phyloP scores from a whole-genome alignment of 2,888 invertebrate species.

The Drosophila kuntzei region DNA sequence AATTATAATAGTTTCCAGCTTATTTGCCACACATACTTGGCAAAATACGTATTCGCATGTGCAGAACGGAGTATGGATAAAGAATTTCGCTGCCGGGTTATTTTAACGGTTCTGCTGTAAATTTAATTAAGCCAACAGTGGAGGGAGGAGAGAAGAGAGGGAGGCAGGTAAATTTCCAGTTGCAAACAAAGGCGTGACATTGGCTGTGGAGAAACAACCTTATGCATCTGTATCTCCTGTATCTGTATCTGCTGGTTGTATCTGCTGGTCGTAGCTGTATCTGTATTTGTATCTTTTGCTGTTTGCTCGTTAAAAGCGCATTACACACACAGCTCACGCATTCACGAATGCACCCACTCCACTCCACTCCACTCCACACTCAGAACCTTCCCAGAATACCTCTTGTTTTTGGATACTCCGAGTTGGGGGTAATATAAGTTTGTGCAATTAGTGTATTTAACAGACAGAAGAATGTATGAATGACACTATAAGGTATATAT shows the following conservation, averaged over 20 bases:
- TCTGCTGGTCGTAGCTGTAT: constrained; percentile 11
- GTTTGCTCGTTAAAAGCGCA: constrained; percentile 61
- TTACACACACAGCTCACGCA: constrained; percentile 71
- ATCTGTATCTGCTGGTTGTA: constrained; percentile 28
- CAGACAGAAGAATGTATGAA: background rate
- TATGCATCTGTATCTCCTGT: constrained; percentile 24
- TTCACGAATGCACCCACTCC: constrained; percentile 69
- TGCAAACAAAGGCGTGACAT: constrained; percentile 63
- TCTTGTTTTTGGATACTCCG: constrained; percentile 15
- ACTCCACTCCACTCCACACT: constrained; percentile 8
- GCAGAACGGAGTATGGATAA: constrained; percentile 32
- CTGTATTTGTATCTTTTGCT: constrained; percentile 24
- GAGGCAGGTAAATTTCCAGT: constrained; percentile 25
- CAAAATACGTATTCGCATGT: constrained; percentile 36
- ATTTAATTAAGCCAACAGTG: constrained; percentile 64
- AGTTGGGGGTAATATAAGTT: background rate
- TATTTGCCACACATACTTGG: constrained; percentile 29
- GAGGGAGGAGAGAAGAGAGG: background rate
- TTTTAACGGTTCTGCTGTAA: constrained; percentile 68
- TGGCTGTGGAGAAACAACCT: constrained; percentile 17
- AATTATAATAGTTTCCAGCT: constrained; percentile 52
- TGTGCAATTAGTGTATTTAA: background rate
- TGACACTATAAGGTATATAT: too few relatives aligned
- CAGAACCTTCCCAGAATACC: constrained; percentile 39
- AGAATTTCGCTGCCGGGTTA: constrained; percentile 54